Percentiles rank a stretch among this genome's conserved stretches.
Conservation (phyloP, 2,888 invertebrate species). For the Pollenia labialis region DNA sequence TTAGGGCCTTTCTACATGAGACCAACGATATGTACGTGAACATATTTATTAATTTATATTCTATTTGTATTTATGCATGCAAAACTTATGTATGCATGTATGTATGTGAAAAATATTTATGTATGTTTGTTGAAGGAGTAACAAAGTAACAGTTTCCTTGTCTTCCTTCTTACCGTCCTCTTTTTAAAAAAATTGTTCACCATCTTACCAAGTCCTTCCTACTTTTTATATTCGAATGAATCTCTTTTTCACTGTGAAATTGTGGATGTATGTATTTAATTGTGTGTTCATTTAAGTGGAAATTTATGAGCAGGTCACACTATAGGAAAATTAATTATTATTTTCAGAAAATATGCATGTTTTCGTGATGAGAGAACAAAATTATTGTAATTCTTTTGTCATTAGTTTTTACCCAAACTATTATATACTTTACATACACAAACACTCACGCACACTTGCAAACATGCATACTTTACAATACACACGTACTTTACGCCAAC, state of each 20-base stretch:
- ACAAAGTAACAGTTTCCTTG: conserved; percentile 10
- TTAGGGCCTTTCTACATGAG: too few species aligned
- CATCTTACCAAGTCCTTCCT: not conserved
- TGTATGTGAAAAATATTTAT: not conserved
- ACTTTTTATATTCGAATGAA: not conserved
- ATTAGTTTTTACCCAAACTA: conserved; percentile 50
- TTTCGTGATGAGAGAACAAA: conserved; percentile 65
- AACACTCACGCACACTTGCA: not conserved
- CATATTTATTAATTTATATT: not conserved
- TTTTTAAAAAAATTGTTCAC: not conserved
- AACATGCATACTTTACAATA: not conserved
- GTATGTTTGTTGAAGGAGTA: conserved; percentile 1
- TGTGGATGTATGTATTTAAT: conserved; percentile 7
- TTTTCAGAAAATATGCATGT: conserved; percentile 58
- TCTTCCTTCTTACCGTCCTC: not conserved
- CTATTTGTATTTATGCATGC: conserved; percentile 7
- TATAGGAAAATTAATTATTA: conserved; percentile 68
- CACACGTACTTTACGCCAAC: not conserved
- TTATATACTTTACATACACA: not conserved
- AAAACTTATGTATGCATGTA: not conserved
- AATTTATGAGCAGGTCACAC: conserved; percentile 70
- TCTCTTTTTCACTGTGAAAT: not conserved
- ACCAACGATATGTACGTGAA: too few species aligned
- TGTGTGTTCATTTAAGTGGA: conserved; percentile 59
- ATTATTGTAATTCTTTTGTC: conserved; percentile 63